Base-by-base conservation (phyloP, 2,113 vertebrate genomes). In the Cettia cetti region DNA sequence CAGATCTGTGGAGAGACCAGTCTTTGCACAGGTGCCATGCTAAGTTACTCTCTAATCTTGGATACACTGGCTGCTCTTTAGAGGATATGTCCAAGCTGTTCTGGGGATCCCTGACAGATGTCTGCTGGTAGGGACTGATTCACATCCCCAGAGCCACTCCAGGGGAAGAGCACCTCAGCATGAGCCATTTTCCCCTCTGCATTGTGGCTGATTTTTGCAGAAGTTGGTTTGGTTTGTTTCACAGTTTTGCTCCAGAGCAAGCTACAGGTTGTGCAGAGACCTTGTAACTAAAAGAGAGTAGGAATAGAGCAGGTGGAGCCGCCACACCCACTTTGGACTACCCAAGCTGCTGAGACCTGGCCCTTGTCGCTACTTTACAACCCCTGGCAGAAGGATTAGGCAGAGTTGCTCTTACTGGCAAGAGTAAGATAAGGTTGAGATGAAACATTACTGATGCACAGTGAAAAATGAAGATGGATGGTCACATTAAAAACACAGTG, bases 401-500 rank as follows among this genome's bases (percentile, higher is more conserved):
- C 81, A 90, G 69, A 37, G 27, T 4, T 88, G 74, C 83, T 95
- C 93, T 88, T 72, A 77, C 87, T 95, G 87, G 63, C 75, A 90
- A 72, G 47, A 49, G 49, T 1, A 4, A 82, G 50, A 31, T 59
- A 54, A 7, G 21, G 45, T 66, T 93, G 76, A 71, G 64, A 53
- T 26, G 33, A 35, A 94, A 39, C 0, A 1, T 79, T 88, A 89
- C n/a, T 2, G 2, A 50, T 37, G 33, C 42, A 70, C 0, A 0
- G 68, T 33, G 44, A 87, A 68, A 76, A 95, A 70, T 18, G 16
- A 94, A 81, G 80, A 94, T 30, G 47, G 47, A 69, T 9, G 0
- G 17, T 45, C 71, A 15, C 18, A 16, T 59, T 82, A 50, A 84
- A 80, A 90, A 85, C 33, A 54, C 37, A 42, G 83, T 30, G 65